A percentile compares a stretch with the other conserved stretches of the same genome.
phyloP scores from a whole-genome alignment of 2,888 invertebrate species.

The Melitaea athalia region DNA sequence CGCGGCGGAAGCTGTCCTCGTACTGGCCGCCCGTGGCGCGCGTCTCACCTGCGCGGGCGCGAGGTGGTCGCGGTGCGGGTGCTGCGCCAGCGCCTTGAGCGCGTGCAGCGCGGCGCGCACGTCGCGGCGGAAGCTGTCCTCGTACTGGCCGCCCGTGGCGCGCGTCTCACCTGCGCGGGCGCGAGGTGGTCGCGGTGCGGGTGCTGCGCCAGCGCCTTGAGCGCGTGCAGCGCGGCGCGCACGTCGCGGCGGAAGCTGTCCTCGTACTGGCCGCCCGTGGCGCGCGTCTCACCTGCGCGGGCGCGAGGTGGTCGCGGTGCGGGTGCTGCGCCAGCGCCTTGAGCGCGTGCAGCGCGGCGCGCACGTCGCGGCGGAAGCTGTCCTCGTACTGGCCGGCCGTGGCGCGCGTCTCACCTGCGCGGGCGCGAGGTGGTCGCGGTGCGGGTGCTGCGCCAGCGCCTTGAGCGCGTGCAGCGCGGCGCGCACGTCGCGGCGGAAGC shows the following conservation, averaged over 20 bases:
- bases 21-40: constrained; percentile 94
- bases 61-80: constrained; percentile 87
- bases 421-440: constrained; percentile 88
- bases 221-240: constrained; percentile 89
- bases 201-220: constrained; percentile 87
- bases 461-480: constrained; percentile 90
- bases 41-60: constrained; percentile 87
- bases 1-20: constrained; percentile 92
- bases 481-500: constrained; percentile 90
- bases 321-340: constrained; percentile 87
- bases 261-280: constrained; percentile 94
- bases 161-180: constrained; percentile 87
- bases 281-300: constrained; percentile 88
- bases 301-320: constrained; percentile 87
- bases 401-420: constrained; percentile 88
- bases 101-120: constrained; percentile 91
- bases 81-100: constrained; percentile 86
- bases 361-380: constrained; percentile 90
- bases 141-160: constrained; percentile 93
- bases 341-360: constrained; percentile 90
- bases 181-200: constrained; percentile 88
- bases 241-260: constrained; percentile 93
- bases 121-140: constrained; percentile 92
- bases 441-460: constrained; percentile 85
- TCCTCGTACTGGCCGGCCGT: constrained; percentile 95